phyloP scores from a whole-genome alignment of 2,113 vertebrate species.

The Periophthalmus modestus region DNA sequence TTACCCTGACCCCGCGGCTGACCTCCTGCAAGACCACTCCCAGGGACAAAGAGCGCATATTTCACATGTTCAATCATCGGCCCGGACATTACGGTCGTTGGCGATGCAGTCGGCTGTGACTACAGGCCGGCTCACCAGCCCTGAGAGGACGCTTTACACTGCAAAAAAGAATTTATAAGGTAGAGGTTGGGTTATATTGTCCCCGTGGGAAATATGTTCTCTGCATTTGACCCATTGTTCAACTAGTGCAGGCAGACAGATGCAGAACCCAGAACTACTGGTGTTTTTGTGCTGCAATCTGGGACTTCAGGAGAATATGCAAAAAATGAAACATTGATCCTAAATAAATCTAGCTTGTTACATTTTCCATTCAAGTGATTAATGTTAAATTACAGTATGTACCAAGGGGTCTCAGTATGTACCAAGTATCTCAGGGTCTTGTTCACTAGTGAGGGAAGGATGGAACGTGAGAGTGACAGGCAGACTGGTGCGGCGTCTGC shows the following conservation, averaged over 20 bases:
- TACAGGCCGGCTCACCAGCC: conserved; percentile 39
- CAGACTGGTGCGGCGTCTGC: too few relatives aligned
- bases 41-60: conserved; percentile 73
- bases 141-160: not conserved
- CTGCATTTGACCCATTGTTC: not conserved
- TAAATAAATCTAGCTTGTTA: too few relatives aligned
- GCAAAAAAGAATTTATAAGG: not conserved
- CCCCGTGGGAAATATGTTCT: not conserved
- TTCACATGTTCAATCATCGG: conserved; percentile 75
- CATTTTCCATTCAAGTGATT: too few relatives aligned
- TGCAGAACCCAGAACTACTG: not conserved
- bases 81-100: conserved; percentile 70
- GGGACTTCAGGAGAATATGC: too few relatives aligned
- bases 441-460: too few relatives aligned
- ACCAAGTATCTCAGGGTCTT: too few relatives aligned
- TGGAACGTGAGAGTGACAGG: too few relatives aligned
- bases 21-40: conserved; percentile 70
- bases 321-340: too few relatives aligned
- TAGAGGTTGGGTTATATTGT: not conserved
- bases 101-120: conserved; percentile 66
- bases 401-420: too few relatives aligned
- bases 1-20: conserved; percentile 65
- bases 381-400: too few relatives aligned
- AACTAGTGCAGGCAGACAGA: not conserved
- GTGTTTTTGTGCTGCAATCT: too few relatives aligned